Percentiles rank a stretch among this genome's conserved stretches.
phyloP scores from a whole-genome alignment of 2,113 vertebrate species.

The Pandion haliaetus region DNA sequence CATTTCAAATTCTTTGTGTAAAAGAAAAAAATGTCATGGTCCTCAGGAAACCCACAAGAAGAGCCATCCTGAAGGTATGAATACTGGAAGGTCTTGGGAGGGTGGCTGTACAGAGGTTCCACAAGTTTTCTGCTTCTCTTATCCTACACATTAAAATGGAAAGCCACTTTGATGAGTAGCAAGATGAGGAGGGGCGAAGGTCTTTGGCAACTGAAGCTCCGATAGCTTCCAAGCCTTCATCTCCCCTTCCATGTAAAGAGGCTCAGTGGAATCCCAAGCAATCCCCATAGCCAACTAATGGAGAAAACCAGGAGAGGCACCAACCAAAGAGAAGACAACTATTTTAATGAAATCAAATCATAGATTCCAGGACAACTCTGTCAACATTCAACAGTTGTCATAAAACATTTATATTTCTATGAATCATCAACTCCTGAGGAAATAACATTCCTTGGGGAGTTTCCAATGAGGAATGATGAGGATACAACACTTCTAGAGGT shows the following conservation, averaged over 20 bases:
- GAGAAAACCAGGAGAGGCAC: background rate
- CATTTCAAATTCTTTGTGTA: slow-evolving; percentile 33
- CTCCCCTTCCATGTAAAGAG: background rate
- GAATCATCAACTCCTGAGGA: background rate
- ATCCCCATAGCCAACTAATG: accelerated
- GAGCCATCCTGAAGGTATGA: background rate
- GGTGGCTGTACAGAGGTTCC: background rate
- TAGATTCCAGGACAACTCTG: background rate
- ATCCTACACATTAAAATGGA: background rate
- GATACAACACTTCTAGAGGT: background rate
- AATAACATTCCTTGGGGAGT: background rate
- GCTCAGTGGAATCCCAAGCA: background rate
- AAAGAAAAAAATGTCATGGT: slow-evolving; percentile 9
- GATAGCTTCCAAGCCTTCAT: background rate
- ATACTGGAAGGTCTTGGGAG: background rate
- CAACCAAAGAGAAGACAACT: background rate
- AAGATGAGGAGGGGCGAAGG: background rate
- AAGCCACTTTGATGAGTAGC: background rate
- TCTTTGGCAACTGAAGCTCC: background rate
- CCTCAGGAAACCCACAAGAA: slow-evolving; percentile 14
- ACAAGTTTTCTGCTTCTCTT: background rate
- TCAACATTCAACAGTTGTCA: background rate
- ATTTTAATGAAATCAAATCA: background rate
- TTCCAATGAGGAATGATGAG: background rate
- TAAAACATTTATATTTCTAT: background rate